Conservation (phyloP, 2,113 vertebrate species). For the Synodontis membranacea region DNA sequence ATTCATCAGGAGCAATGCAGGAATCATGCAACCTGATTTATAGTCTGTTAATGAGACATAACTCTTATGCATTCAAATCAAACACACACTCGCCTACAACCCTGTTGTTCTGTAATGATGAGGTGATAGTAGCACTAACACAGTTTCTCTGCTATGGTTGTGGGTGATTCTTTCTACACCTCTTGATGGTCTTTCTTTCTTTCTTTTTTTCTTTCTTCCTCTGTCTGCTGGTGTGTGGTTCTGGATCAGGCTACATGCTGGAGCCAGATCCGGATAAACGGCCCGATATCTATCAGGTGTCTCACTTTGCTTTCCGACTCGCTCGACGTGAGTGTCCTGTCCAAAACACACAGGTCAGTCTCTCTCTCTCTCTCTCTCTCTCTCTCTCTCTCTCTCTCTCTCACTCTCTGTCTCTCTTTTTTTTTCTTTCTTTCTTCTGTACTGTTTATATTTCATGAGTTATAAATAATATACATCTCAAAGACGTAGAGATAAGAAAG, state of each 20-base stretch:
- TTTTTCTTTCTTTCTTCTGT: not conserved
- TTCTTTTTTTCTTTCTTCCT: constrained; percentile 1
- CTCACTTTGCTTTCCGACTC: constrained; percentile 91
- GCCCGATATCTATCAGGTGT: constrained; percentile 97
- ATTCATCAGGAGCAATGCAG: not conserved
- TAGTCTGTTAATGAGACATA: no score
- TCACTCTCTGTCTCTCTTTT: not conserved
- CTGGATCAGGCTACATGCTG: constrained; percentile 90
- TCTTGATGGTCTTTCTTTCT: not conserved
- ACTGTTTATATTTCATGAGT: not conserved
- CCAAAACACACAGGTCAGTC: constrained; percentile 88
- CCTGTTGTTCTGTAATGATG: not conserved
- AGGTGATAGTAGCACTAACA: not conserved
- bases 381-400: not conserved
- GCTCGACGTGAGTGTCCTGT: constrained; percentile 89
- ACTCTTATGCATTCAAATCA: not conserved
- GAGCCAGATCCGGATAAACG: constrained; percentile 95
- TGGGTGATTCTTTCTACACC: not conserved
- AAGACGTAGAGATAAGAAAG: not conserved
- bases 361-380: constrained; percentile 7
- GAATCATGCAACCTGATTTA: not conserved
- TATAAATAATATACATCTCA: not conserved
- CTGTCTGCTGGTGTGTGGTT: constrained; percentile 27
- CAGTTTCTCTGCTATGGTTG: constrained; percentile 66
- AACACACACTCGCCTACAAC: no score